Conservation (phyloP, 1,140 invertebrate genomes). For the Delia radicum region DNA sequence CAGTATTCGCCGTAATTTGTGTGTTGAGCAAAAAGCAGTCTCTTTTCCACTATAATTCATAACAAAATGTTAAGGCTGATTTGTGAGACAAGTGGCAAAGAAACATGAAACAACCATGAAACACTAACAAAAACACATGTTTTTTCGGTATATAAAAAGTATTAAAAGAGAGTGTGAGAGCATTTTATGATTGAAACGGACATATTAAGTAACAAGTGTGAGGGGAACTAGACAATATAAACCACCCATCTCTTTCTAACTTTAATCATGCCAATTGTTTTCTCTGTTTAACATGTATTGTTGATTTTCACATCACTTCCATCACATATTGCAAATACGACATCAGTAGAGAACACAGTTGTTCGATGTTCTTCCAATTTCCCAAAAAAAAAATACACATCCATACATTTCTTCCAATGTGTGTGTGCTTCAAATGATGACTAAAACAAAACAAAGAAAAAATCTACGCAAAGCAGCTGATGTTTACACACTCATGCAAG, state of each 20-base stretch:
- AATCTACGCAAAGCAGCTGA: not conserved
- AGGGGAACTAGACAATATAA: not conserved
- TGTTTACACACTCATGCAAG: not conserved
- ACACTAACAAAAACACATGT: slow-evolving; percentile 3
- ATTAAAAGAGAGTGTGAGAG: not conserved
- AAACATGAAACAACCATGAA: not conserved
- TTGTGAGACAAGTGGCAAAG: not conserved
- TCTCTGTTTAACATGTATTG: too few species aligned
- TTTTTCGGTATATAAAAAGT: not conserved
- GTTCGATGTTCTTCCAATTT: not conserved
- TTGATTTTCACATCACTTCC: not conserved
- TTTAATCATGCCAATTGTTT: too few species aligned
- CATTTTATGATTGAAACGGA: not conserved
- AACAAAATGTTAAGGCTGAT: not conserved
- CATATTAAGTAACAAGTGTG: not conserved
- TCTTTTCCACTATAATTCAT: not conserved
- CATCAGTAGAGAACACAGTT: too few species aligned
- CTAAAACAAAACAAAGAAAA: not conserved
- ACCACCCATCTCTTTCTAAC: not conserved
- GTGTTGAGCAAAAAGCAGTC: not conserved
- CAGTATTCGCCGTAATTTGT: not conserved
- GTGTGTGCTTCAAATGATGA: not conserved
- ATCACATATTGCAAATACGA: not conserved
- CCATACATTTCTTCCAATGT: not conserved
- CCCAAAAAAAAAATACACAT: not conserved